These are phyloP conservation scores for Punctoribates punctum DNA, from an alignment of 2,888 invertebrate genomes.

Conservation along the genomic window DNA sequence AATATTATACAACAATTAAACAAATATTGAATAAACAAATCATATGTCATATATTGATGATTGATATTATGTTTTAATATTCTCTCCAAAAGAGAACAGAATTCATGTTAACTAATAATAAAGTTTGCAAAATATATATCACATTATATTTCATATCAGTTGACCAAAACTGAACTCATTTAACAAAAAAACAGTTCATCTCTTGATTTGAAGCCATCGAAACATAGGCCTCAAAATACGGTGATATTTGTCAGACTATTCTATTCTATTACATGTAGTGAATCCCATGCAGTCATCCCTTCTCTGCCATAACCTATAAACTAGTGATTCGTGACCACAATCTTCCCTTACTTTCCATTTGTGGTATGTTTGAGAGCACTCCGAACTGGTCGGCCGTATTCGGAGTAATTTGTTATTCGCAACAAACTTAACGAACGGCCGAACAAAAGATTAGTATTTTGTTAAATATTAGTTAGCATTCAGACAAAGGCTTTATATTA, in stretches of 20 bases:
- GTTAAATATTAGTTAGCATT: slow-evolving; percentile 16
- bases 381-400: not conserved
- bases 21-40: slow-evolving; percentile 25
- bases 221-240: slow-evolving; percentile 21
- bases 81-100: slow-evolving; percentile 11
- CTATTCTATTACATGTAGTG: not conserved
- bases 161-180: slow-evolving; percentile 11
- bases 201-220: not conserved
- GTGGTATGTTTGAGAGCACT: not conserved
- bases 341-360: not conserved
- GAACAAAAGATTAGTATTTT: slow-evolving; percentile 9
- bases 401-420: not conserved
- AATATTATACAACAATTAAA: slow-evolving; percentile 20
- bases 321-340: not conserved
- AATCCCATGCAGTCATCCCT: not conserved
- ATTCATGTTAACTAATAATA: slow-evolving; percentile 25
- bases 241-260: slow-evolving; percentile 3
- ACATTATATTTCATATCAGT: slow-evolving; percentile 10
- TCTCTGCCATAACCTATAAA: not conserved
- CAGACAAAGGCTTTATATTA: not conserved
- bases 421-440: not conserved
- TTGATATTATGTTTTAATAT: slow-evolving; percentile 20
- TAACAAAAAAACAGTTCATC: not conserved
- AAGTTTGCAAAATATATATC: slow-evolving; percentile 24
- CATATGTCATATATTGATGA: slow-evolving; percentile 9